Percentiles rank a stretch among this genome's conserved stretches.
Evolutionary conservation across 37 sponge, comb jelly and placozoan genomes (phyloP).

Genomic region (Agelas oroides): DNA sequence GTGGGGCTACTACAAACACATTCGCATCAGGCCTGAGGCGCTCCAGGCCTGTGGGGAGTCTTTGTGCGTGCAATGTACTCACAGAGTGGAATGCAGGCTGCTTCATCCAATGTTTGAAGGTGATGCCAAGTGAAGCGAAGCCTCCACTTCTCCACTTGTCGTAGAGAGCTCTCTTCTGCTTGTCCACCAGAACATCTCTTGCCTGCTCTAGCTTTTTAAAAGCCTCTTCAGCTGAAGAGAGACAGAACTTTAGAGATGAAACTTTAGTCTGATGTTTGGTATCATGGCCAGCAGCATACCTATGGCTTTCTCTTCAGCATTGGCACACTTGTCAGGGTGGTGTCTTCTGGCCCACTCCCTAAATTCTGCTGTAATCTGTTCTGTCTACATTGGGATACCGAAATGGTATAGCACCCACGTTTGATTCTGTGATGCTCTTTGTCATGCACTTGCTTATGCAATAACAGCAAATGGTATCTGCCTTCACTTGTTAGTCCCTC

Average conservation of each 20-base stretch:
- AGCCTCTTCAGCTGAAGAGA: conserved; percentile 33
- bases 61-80: no score
- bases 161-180: conserved; percentile 53
- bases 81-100: conserved; percentile 54
- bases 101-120: conserved; percentile 60
- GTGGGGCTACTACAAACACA: no score
- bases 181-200: conserved; percentile 49
- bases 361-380: conserved; percentile 73
- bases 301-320: not conserved
- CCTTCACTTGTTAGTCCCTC: no score
- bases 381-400: no score
- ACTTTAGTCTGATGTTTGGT: no score
- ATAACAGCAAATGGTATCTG: no score
- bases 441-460: no score
- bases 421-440: no score
- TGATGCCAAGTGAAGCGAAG: conserved; percentile 11
- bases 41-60: no score
- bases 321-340: conserved; percentile 67
- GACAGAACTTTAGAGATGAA: not conserved
- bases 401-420: no score
- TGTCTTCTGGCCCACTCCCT: conserved; percentile 27
- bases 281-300: no score
- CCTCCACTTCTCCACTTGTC: conserved; percentile 70
- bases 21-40: no score
- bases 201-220: conserved; percentile 52